Conservation (phyloP, 2,797 vertebrate genomes). For the Iguana delicatissima region DNA sequence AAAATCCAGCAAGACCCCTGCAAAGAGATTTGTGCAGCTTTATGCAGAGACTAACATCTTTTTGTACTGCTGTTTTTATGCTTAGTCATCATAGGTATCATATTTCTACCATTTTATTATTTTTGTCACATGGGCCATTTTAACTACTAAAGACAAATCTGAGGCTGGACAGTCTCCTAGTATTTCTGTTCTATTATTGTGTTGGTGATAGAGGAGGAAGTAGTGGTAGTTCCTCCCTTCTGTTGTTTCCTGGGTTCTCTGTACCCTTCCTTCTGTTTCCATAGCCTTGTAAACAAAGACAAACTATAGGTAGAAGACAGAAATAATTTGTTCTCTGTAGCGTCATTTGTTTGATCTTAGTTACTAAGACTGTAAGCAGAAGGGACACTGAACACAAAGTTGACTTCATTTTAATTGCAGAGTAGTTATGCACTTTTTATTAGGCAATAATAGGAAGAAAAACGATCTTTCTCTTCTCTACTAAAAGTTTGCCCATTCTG, state of each 20-base stretch:
- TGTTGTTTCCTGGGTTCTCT: not conserved
- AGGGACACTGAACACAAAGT: not conserved
- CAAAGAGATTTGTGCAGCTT: slow-evolving; percentile 3
- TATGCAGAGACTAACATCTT: not conserved
- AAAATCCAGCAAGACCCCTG: not conserved
- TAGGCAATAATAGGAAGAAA: not conserved
- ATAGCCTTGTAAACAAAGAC: not conserved
- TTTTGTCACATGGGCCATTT: not conserved
- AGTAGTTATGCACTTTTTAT: not conserved
- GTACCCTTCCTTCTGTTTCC: not conserved
- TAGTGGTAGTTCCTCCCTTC: too few species aligned
- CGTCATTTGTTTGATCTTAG: not conserved
- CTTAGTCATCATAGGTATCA: slow-evolving; percentile 21
- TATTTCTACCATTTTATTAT: slow-evolving; percentile 9
- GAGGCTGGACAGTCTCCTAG: not conserved
- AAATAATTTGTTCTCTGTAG: not conserved
- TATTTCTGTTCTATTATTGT: not conserved
- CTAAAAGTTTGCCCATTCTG: not conserved
- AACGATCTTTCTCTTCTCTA: not conserved
- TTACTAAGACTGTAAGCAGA: not conserved
- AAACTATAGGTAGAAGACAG: not conserved
- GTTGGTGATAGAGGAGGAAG: too few species aligned
- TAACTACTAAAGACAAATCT: not conserved
- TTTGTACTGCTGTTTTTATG: slow-evolving; percentile 19
- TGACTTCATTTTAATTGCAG: not conserved